These are phyloP conservation scores for Anastrepha ludens DNA, from an alignment of 1,140 invertebrate species.

Conservation along the genomic window DNA sequence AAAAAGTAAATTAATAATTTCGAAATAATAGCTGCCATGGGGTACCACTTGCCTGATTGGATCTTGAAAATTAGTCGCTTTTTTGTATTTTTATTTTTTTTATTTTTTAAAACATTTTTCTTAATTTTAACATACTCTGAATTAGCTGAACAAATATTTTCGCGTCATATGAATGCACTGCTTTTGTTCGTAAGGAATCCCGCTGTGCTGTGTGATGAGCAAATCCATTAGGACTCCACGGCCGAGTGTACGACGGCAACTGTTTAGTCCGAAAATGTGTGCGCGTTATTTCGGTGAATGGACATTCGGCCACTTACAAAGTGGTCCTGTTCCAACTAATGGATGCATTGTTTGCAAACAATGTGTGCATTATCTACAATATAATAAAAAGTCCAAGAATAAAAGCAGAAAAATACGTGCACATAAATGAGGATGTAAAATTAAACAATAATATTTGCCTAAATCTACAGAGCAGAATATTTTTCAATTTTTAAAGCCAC, in stretches of 20 bases:
- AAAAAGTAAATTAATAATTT: not conserved
- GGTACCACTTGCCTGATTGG: not conserved
- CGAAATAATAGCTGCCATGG: not conserved
- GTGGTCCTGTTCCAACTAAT: conserved; percentile 31
- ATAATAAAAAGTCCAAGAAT: not conserved
- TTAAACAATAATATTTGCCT: not conserved
- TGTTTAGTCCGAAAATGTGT: not conserved
- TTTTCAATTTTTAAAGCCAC: too few relatives aligned
- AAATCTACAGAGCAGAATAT: not conserved
- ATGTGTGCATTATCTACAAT: conserved; percentile 14
- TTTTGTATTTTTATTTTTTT: conserved; percentile 14
- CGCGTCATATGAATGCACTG: not conserved
- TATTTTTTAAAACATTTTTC: not conserved
- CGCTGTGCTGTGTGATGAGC: not conserved
- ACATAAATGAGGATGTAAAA: not conserved
- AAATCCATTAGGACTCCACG: conserved; percentile 33
- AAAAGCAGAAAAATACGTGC: not conserved
- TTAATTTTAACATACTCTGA: not conserved
- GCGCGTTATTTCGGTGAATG: not conserved
- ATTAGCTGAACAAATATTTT: not conserved
- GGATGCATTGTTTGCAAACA: conserved; percentile 44
- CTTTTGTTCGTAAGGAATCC: conserved; percentile 1
- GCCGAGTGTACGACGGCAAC: not conserved
- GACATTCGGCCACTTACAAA: not conserved
- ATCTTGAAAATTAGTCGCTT: not conserved